Evolutionary conservation across 1,140 invertebrate genomes (phyloP).

Genomic region (Cardiocondyla obscurior): DNA sequence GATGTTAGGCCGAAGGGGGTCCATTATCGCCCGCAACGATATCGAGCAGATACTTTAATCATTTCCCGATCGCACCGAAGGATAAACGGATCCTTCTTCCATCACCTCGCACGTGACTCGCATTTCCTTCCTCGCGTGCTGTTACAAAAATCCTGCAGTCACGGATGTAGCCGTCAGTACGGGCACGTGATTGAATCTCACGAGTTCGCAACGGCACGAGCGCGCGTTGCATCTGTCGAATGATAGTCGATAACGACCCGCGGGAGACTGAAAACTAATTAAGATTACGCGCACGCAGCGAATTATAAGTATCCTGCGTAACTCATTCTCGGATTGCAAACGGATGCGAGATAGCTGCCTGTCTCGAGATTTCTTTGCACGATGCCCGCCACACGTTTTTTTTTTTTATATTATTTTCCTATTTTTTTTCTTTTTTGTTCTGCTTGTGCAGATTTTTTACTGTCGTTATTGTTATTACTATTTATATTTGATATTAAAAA

Average conservation of each 20-base stretch:
- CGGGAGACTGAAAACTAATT: constrained; percentile 50
- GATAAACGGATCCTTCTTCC: neutral
- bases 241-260: constrained; percentile 40
- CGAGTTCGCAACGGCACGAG: constrained; percentile 1
- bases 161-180: neutral
- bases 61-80: neutral
- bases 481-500: neutral
- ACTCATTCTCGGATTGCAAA: constrained; percentile 2
- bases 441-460: neutral
- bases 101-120: neutral
- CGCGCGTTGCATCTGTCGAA: neutral
- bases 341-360: constrained; percentile 11
- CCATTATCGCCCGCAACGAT: neutral
- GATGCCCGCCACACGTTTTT: neutral
- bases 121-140: neutral
- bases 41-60: neutral
- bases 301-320: constrained; percentile 57
- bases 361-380: constrained; percentile 32
- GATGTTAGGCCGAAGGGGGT: neutral
- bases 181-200: neutral
- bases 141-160: neutral
- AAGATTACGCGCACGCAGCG: neutral
- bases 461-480: neutral
- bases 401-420: neutral
- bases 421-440: too few species aligned